Percentiles rank a stretch among this genome's conserved stretches.
These are phyloP conservation scores for Pristionchus fissidentatus DNA, from an alignment of 2,888 invertebrate genomes.

Conservation along the genomic window DNA sequence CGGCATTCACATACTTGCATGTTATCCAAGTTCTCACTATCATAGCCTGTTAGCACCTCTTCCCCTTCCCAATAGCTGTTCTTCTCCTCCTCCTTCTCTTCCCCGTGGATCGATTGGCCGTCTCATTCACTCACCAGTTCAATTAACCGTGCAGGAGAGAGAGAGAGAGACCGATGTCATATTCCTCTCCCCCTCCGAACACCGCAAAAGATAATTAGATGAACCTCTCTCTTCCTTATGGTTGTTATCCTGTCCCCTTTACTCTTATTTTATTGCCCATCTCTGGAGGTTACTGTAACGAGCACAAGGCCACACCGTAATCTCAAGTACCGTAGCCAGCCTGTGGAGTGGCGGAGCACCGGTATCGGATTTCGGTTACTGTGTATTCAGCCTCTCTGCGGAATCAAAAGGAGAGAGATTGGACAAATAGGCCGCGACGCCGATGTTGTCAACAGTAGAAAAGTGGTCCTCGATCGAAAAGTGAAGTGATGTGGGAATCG, in stretches of 20 bases:
- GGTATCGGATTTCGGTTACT: constrained; percentile 11
- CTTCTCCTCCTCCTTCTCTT: neutral
- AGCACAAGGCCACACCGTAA: neutral
- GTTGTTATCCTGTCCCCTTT: constrained; percentile 7
- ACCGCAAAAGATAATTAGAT: constrained; percentile 27
- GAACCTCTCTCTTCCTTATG: constrained; percentile 38
- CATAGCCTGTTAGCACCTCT: neutral
- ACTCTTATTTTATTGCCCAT: neutral
- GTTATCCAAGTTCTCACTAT: neutral
- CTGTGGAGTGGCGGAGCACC: no score
- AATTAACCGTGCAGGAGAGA: constrained; percentile 23
- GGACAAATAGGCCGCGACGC: neutral
- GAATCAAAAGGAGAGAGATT: no score
- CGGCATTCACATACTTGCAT: no score
- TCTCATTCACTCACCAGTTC: constrained; percentile 7
- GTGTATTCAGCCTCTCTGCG: constrained; percentile 29
- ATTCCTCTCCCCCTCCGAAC: neutral
- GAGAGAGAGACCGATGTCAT: constrained; percentile 30
- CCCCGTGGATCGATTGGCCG: no score
- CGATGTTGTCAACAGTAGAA: constrained; percentile 35
- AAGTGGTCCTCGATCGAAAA: neutral
- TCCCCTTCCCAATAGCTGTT: neutral
- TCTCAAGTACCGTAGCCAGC: neutral
- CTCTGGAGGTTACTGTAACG: neutral
- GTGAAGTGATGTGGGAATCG: neutral